phyloP scores from a whole-genome alignment of 2,113 vertebrate genomes.

The Brachypteracias leptosomus region DNA sequence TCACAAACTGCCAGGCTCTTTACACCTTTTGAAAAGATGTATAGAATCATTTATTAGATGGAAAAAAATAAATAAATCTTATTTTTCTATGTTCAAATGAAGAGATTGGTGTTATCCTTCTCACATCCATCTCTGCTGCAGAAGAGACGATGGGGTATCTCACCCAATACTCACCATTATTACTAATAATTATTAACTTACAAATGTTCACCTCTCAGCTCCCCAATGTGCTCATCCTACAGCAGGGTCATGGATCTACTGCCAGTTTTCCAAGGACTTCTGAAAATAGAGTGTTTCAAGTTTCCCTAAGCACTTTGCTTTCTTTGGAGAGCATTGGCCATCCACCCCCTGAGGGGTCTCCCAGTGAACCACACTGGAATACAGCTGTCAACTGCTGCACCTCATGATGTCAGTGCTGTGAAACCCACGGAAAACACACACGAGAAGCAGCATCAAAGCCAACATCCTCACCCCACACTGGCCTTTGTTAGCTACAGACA shows the following conservation, averaged over 20 bases:
- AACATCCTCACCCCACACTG: not conserved
- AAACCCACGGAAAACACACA: accelerated
- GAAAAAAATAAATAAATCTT: not conserved
- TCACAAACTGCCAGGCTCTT: not conserved
- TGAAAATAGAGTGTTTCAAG: not conserved
- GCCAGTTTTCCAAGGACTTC: not conserved
- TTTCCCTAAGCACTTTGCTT: not conserved
- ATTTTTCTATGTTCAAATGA: not conserved
- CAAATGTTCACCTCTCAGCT: not conserved
- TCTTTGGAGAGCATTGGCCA: not conserved
- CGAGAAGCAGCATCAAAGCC: not conserved
- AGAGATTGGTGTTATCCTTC: not conserved
- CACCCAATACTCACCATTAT: no score
- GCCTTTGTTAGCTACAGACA: not conserved
- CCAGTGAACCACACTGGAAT: not conserved
- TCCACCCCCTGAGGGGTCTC: no score
- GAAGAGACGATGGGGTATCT: not conserved
- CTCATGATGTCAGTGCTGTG: not conserved
- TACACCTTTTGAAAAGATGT: not conserved
- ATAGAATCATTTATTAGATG: not conserved
- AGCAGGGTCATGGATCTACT: not conserved
- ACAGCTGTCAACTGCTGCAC: not conserved
- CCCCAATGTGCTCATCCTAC: not conserved
- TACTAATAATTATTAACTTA: not conserved
- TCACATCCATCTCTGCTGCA: not conserved